Evolutionary conservation across 2,888 invertebrate genomes (phyloP).

Genomic region (Oscheius sp.): DNA sequence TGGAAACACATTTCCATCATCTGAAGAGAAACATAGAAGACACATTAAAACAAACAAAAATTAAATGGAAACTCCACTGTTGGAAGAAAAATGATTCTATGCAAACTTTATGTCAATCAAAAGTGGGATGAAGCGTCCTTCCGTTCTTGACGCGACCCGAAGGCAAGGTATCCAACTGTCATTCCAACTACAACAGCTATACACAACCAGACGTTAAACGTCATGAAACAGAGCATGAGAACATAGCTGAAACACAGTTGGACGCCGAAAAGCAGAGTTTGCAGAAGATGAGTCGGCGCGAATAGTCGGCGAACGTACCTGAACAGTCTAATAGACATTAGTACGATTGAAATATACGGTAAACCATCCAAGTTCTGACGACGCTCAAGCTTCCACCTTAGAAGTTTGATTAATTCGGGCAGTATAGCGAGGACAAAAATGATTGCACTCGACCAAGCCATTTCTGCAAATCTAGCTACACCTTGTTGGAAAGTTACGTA

Average conservation of each 20-base stretch:
- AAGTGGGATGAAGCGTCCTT: constrained; percentile 11
- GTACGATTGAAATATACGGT: background rate
- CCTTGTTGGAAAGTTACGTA: constrained; percentile 35
- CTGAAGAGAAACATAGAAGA: constrained; percentile 4
- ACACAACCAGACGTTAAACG: constrained; percentile 69
- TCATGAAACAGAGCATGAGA: constrained; percentile 72
- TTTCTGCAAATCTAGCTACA: constrained; percentile 49
- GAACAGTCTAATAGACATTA: constrained; percentile 13
- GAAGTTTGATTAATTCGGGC: constrained; percentile 64
- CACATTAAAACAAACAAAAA: background rate
- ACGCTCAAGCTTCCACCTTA: constrained; percentile 55
- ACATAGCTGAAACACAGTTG: constrained; percentile 64
- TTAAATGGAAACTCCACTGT: background rate
- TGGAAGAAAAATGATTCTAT: background rate
- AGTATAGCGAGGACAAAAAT: constrained; percentile 57
- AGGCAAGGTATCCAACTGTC: constrained; percentile 64
- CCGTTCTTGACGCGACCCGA: constrained; percentile 51
- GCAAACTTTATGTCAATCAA: constrained; percentile 16
- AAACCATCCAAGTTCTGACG: constrained; percentile 21
- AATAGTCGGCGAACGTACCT: constrained; percentile 53
- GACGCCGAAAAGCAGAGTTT: constrained; percentile 63
- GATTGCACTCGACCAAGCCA: constrained; percentile 62
- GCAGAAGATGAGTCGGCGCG: constrained; percentile 51
- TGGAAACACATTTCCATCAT: constrained; percentile 73
- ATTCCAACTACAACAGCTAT: constrained; percentile 60